These are phyloP conservation scores for Graptemys geographica DNA, from an alignment of 2,797 vertebrate genomes.

Conservation along the genomic window DNA sequence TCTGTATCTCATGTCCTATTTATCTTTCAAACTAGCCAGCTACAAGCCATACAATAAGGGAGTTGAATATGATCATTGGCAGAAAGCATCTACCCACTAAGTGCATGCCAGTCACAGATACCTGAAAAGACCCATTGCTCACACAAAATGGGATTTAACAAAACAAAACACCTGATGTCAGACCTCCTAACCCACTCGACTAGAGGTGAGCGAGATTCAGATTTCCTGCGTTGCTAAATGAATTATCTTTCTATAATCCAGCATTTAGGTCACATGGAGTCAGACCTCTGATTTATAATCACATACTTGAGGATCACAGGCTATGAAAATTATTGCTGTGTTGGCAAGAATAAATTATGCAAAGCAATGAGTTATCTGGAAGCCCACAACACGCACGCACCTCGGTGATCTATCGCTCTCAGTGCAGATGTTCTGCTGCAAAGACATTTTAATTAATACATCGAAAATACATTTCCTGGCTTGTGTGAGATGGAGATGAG, in stretches of 20 bases:
- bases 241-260: slow-evolving; percentile 36
- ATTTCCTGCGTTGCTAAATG: fast-evolving
- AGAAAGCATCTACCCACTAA: slow-evolving; percentile 4
- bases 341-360: slow-evolving; percentile 76
- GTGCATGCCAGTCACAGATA: slow-evolving; percentile 17
- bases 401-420: slow-evolving; percentile 64
- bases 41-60: slow-evolving; percentile 20
- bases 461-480: slow-evolving; percentile 69
- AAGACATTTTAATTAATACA: slow-evolving; percentile 78
- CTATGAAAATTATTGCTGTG: slow-evolving; percentile 67
- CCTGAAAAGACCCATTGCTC: not conserved
- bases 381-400: slow-evolving; percentile 46
- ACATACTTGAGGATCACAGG: slow-evolving; percentile 54
- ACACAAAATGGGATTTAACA: not conserved
- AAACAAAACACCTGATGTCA: not conserved
- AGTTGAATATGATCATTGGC: not conserved
- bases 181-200: not conserved
- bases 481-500: slow-evolving; percentile 61
- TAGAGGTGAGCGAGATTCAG: not conserved
- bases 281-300: slow-evolving; percentile 36
- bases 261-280: not conserved
- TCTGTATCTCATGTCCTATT: slow-evolving; percentile 50
- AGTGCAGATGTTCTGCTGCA: slow-evolving; percentile 76
- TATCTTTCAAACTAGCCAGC: slow-evolving; percentile 63
- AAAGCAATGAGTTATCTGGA: slow-evolving; percentile 75